A percentile compares a stretch with the other conserved stretches of the same genome.
These are phyloP conservation scores for Orchesella cincta DNA, from an alignment of 1,140 invertebrate species.

Conservation along the genomic window DNA sequence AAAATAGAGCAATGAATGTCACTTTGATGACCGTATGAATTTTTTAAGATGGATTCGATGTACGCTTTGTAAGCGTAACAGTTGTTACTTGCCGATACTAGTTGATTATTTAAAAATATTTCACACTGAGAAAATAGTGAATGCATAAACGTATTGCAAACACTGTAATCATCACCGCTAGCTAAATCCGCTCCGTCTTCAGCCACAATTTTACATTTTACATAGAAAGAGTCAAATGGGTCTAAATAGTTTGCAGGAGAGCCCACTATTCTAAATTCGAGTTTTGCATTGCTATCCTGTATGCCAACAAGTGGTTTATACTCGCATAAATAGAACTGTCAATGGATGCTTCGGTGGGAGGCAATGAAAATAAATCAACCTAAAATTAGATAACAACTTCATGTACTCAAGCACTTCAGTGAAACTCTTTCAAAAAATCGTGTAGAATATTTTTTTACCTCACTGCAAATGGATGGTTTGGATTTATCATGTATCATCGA, in stretches of 20 bases:
- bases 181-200: neutral
- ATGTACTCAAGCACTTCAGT: too few relatives aligned
- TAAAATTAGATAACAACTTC: too few relatives aligned
- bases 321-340: neutral
- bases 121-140: neutral
- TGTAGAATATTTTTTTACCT: too few relatives aligned
- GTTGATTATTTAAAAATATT: neutral
- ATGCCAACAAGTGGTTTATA: neutral
- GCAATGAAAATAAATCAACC: neutral
- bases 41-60: neutral
- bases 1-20: neutral
- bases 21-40: neutral
- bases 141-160: neutral
- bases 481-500: neutral
- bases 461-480: neutral
- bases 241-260: neutral
- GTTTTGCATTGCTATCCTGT: neutral
- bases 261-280: neutral
- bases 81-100: neutral
- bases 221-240: too few relatives aligned
- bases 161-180: neutral
- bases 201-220: too few relatives aligned
- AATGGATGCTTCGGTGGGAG: neutral
- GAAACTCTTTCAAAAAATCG: too few relatives aligned
- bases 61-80: neutral